Percentiles rank a stretch among this genome's conserved stretches.
Evolutionary conservation across 2,113 vertebrate species (phyloP).

Genomic region (Oceanodroma tethys): DNA sequence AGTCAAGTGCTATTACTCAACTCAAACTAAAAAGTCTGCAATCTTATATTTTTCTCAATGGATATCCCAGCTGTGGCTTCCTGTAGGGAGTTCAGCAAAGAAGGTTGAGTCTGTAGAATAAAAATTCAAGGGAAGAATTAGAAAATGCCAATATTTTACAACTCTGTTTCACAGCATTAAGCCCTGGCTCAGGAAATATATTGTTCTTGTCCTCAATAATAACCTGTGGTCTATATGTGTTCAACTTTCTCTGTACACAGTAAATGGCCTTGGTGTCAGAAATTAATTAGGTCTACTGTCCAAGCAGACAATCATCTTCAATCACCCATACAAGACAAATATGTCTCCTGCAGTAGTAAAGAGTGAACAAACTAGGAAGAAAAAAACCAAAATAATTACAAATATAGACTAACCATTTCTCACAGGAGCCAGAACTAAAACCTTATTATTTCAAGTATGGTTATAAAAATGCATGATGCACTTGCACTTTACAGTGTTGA

Average conservation of each 20-base stretch:
- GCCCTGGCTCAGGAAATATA: not conserved
- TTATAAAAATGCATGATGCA: not conserved
- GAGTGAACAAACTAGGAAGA: not conserved
- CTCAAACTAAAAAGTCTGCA: not conserved
- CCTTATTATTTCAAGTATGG: not conserved
- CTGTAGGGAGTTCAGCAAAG: not conserved
- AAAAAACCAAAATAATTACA: not conserved
- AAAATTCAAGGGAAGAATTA: not conserved
- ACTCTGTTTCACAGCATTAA: not conserved
- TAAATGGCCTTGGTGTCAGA: conserved; percentile 30
- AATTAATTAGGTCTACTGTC: conserved; percentile 20
- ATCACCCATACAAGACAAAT: not conserved
- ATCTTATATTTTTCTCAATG: not conserved
- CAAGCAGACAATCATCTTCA: conserved; percentile 49
- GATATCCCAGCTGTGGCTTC: not conserved
- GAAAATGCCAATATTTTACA: not conserved
- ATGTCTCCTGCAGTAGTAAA: not conserved
- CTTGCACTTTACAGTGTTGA: not conserved
- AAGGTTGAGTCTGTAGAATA: not conserved
- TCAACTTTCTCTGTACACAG: not conserved
- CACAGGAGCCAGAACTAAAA: not conserved
- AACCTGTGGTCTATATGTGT: not conserved
- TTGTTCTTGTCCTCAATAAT: not conserved
- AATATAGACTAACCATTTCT: not conserved
- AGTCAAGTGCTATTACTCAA: not conserved